A percentile compares a stretch with the other conserved stretches of the same genome.
Conservation (phyloP, 2,113 vertebrate genomes). For the Poeciliopsis turrubarensis region DNA sequence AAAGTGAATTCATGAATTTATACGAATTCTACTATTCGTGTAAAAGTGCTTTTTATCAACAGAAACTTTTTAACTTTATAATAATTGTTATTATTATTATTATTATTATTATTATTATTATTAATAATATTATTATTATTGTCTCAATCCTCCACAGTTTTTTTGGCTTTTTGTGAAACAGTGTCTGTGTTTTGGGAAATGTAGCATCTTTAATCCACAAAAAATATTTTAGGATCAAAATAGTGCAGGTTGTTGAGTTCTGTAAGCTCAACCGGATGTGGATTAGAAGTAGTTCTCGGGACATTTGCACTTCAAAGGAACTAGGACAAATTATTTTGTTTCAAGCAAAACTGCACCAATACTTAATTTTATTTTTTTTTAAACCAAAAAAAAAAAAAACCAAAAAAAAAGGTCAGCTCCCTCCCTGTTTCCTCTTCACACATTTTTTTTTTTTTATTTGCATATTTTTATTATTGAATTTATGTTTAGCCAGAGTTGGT, state of each 20-base stretch:
- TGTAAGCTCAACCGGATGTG: neutral
- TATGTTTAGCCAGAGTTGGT: slow-evolving; percentile 31
- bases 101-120: no score
- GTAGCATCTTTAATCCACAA: no score
- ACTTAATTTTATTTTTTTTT: neutral
- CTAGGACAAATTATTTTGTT: neutral
- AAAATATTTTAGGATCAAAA: neutral
- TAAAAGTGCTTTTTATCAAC: no score
- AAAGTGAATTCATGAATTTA: no score
- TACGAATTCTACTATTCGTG: neutral
- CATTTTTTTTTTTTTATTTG: slow-evolving; percentile 39
- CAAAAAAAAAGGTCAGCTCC: slow-evolving; percentile 20
- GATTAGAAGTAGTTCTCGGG: neutral
- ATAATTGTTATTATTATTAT: no score
- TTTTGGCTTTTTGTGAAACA: neutral
- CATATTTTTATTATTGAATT: slow-evolving; percentile 50
- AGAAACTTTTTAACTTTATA: no score
- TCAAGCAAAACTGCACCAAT: neutral
- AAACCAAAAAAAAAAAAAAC: slow-evolving; percentile 28
- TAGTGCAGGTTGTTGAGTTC: neutral
- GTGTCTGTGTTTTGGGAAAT: neutral
- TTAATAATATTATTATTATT: no score
- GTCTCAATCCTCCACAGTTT: neutral
- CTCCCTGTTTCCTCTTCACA: slow-evolving; percentile 10
- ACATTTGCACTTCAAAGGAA: neutral